Percentiles rank a stretch among this genome's conserved stretches.
Conservation (phyloP, 2,113 vertebrate genomes). For the Hippocampus mohnikei region DNA sequence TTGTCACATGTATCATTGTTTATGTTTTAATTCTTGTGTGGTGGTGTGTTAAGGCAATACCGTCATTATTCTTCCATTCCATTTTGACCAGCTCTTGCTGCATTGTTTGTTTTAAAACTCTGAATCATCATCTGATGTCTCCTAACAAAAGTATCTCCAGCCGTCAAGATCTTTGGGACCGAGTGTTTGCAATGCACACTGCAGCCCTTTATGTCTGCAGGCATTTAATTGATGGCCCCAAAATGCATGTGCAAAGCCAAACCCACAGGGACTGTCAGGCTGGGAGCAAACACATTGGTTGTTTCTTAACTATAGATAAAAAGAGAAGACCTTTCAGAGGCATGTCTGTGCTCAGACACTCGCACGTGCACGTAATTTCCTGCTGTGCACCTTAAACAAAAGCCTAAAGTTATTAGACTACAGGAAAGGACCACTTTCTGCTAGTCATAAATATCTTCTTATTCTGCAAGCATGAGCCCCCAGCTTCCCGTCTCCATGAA, state of each 20-base stretch:
- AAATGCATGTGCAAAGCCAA: conserved; percentile 10
- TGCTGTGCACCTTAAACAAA: conserved; percentile 11
- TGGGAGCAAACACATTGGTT: conserved; percentile 24
- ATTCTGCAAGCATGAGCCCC: conserved; percentile 15
- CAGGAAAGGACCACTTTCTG: conserved; percentile 19
- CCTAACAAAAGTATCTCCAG: not conserved
- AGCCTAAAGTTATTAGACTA: conserved; percentile 4
- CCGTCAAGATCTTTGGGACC: not conserved
- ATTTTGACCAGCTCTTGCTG: not conserved
- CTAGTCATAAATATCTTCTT: conserved; percentile 16
- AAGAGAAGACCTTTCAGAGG: conserved; percentile 1
- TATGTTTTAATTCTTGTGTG: not conserved
- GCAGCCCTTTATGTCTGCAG: not conserved
- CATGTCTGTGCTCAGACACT: not conserved
- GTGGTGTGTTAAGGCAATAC: not conserved
- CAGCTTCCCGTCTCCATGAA: conserved; percentile 22
- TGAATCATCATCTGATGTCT: not conserved
- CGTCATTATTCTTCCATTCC: not conserved
- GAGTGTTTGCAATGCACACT: conserved; percentile 1
- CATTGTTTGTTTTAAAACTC: not conserved
- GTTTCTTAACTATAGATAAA: conserved; percentile 28
- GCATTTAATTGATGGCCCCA: not conserved
- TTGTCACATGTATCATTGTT: not conserved
- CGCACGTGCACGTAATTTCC: conserved; percentile 13
- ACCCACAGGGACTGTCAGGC: conserved; percentile 1